Evolutionary conservation across 2,797 vertebrate genomes (phyloP), one percentile per base, ranked within the genome.

Genomic region (Centroberyx gerrardi): DNA sequence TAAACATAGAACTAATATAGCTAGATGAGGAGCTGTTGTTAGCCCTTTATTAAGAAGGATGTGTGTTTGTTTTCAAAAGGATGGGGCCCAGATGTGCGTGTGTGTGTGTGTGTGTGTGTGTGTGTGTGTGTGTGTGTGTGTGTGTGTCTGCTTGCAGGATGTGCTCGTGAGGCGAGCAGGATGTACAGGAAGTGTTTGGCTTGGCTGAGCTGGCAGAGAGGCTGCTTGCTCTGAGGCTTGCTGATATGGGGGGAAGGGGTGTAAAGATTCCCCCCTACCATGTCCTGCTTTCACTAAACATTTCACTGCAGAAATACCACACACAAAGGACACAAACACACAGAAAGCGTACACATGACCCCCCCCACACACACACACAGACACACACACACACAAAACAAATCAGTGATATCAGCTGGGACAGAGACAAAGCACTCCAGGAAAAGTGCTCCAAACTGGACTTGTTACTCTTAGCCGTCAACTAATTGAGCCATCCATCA

Each of bases 121-220:
- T 52, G 56, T 52, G 69, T 62, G 49, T 55, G 59, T 46, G 69
- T 40, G 59, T 28, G 58, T 40, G 68, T 52, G 22, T 22, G 22
- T 22, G 22, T 22, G 22, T 22, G 22, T 22, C 22, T 22, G 22
- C 64, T 71, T 76, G 78, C 80, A 91, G 91, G 91, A 93, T 90
- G 88, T 85, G 80, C 80, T 91, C 27, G 54, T 70, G 66, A 86
- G 81, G 84, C 79, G 77, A 79, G 87, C 90, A 91, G 91, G 89
- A 92, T 87, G 84, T 78, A 64, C 76, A 74, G 87, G 83, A 91
- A 92, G 88, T 91, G 86, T 91, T 93, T 90, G 83, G 82, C 64
- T 88, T 84, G 85, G 90, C 76, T 72, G 81, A 76, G 79, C 80
- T 82, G 81, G 66, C 85, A 72, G 68, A 61, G 56, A 58, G 56